Base-by-base conservation (phyloP, 2,113 vertebrate species). In the Tachysurus fulvidraco region DNA sequence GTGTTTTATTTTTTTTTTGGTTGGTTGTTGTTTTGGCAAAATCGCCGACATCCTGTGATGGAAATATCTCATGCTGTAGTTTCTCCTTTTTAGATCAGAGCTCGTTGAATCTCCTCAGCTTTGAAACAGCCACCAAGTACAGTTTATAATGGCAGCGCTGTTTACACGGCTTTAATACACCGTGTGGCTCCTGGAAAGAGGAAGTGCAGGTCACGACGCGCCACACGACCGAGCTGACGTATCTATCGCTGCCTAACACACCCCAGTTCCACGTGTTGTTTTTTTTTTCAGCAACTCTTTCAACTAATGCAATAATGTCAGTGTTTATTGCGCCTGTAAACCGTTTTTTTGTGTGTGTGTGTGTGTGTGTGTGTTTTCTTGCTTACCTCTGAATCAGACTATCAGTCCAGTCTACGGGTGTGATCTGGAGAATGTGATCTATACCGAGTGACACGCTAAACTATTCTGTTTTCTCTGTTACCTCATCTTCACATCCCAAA, bases 401-500 rank as follows among this genome's bases (percentile, higher is more conserved):
- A 52, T 50, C 73, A 52, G 54, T 17, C 60, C 14, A 1, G 13
- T 64, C 41, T 74, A 4, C 44, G n/a, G 23, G 71, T 30, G 59
- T 30, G 84, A 57, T 78, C n/a, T 78, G 19, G 30, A 54, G 54
- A 59, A 30, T 57, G 87, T 65, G 23, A 85, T 46, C 73, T 54
- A 46, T 65, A 28, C 41, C 4, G 52, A 57, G 81, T 21, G 25
- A 78, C 77, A 55, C 50, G 64, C 71, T 87, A 50, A 64, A 79
- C 78, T n/a, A 50, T 50, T 52, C 46, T n/a, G 2, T 41, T 17
- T 55, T 41, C 23, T 50, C 13, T 60, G 57, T 88, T 88, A 90
- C 87, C 89, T 88, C 89, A 77, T 73, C n/a, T 74, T 52, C 52
- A 65, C 16, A 71, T 74, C 30, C 46, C 67, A 78, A 85, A 89